Evolutionary conservation across 2,888 invertebrate genomes (phyloP), one percentile per base, ranked within the genome.

Genomic region (Diaprepes abbreviatus): DNA sequence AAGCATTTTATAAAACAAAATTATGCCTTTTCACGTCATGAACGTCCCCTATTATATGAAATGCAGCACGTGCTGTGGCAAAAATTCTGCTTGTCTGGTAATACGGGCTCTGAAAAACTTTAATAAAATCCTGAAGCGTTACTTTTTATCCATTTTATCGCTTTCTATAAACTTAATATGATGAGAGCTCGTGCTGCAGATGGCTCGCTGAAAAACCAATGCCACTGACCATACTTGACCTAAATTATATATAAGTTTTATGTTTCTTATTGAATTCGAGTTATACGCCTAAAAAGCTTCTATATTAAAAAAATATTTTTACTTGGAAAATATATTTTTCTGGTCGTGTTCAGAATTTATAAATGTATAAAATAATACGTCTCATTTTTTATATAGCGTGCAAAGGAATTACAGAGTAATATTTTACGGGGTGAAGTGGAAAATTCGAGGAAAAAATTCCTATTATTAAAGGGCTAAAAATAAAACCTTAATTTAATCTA

Each of bases 151-250:
- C 57, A 50, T 57, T 57, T 38, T 57, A 57, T 57, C 57, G 57
- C 57, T 57, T 57, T 57, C 57, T 57, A 57, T 57, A 57, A 57
- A 57, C 38, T 57, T 57, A 57, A 57, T 57, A 28, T 40, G 57
- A 36, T 21, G 57, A 57, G 21, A 36, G 57, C 57, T 28, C 14
- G 38, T 36, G 57, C 14, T 36, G 21, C 57, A 57, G 57, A 57
- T 57, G 57, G 57, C 10, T 24, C 38, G 38, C 12, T 24, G 36
- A 57, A 57, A 57, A 57, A 57, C 38, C 21, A 38, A 38, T 38
- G 57, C 38, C 38, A 38, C 21, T 36, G 57, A 28, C 57, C 57
- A 57, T 28, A 21, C 31, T 40, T 40, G 57, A 57, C 57, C 57
- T 38, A 57, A 57, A 57, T 35, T 57, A 36, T 57, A 36, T 40